Base-by-base conservation (phyloP, 2,113 vertebrate species). In the Xiphophorus couchianus region DNA sequence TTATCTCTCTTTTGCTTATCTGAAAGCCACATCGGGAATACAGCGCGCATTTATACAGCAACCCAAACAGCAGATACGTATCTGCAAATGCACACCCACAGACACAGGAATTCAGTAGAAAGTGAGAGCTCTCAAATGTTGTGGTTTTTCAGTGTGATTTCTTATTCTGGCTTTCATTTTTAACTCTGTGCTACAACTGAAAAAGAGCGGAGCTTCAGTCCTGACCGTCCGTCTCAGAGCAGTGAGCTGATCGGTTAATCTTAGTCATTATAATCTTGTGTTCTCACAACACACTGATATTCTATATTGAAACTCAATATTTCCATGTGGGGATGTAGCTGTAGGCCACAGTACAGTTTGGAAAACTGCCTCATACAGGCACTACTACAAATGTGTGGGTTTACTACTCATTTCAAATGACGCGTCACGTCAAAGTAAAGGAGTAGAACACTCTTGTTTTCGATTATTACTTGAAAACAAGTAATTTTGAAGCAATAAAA, bases 51-150 rank as follows among this genome's bases (percentile, higher is more conserved):
- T 65, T 66, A 73, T 25, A 83, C 69, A 83, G 72, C 60, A 73
- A 78, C 85, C 63, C 78, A 68, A 74, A 79, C 63, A 74, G 74
- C 48, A 15, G 4, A 71, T 44, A 74, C 33, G 29, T 22, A 39
- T 76, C 27, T 78, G 86, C 80, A 81, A 63, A 87, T 76, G 72
- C 71, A 89, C 85, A 89, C 83, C 81, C 90, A 92, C 86, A 90
- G 89, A 89, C 83, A 90, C 80, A 87, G 87, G 82, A 89, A 88
- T 90, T 83, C 77, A 85, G 83, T 69, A 82, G 77, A 92, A 84
- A 84, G 82, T 84, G 81, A 91, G 78, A 91, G 76, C 78, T 64
- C 44, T 65, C 11, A 66, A 72, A 73, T 22, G 80, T 73, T 90
- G 91, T 68, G 88, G 89, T 87, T 89, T 22, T 68, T 90, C 74